Evolutionary conservation across 2,113 vertebrate species (phyloP).

Genomic region (Grammomys dolichurus): DNA sequence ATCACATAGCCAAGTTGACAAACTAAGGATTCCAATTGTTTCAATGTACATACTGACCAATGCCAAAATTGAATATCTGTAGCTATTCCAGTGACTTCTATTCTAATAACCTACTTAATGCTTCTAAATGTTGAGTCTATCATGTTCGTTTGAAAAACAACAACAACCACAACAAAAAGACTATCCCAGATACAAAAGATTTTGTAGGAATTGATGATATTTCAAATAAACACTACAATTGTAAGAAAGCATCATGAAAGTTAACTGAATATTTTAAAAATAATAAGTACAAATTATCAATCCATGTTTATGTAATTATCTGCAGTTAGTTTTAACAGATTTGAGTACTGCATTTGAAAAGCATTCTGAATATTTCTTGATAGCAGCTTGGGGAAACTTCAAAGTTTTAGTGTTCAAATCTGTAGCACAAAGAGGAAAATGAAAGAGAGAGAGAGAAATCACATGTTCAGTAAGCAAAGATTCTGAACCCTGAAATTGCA

Average conservation of each 20-base stretch:
- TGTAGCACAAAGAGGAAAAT: background rate
- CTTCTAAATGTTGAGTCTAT: background rate
- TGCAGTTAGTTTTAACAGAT: no score
- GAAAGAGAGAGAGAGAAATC: background rate
- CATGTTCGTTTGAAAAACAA: background rate
- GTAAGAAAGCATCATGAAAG: background rate
- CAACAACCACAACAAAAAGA: background rate
- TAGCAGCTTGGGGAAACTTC: background rate
- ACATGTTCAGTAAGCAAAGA: background rate
- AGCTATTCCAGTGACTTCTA: background rate
- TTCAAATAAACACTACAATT: background rate
- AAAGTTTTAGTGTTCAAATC: background rate
- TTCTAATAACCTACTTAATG: background rate
- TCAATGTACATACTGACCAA: background rate
- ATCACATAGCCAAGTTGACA: background rate
- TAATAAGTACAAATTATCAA: background rate
- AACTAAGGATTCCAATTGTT: background rate
- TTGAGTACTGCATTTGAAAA: slow-evolving; percentile 6
- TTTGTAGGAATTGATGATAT: background rate
- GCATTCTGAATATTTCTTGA: background rate
- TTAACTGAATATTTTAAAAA: background rate
- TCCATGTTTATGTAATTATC: background rate
- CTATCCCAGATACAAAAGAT: background rate
- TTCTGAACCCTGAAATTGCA: background rate
- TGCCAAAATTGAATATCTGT: background rate